These are phyloP conservation scores for Xenopus tropicalis DNA, from an alignment of 2,113 vertebrate genomes.

Conservation along the genomic window UCB_Xtro_10.0 CM004447.2:108941001-108941500, in stretches of 20 bases:
- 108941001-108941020: too few species aligned
- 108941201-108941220: too few species aligned
- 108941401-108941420: slow-evolving; percentile 21
- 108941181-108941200: too few species aligned
- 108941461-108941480: slow-evolving; percentile 6
- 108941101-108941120: too few species aligned
- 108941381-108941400: slow-evolving; percentile 35
- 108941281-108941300: slow-evolving; percentile 16
- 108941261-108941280: slow-evolving; percentile 1
- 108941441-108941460: slow-evolving; percentile 1
- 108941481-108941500: background rate
- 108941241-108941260: background rate
- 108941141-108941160: too few species aligned
- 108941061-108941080: too few species aligned
- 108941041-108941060: too few species aligned
- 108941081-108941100: too few species aligned
- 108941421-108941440: background rate
- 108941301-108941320: background rate
- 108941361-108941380: slow-evolving; percentile 46
- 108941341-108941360: slow-evolving; percentile 47
- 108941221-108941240: too few species aligned
- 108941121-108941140: too few species aligned
- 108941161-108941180: too few species aligned
- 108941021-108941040: too few species aligned
- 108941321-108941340: slow-evolving; percentile 46